Evolutionary conservation across 1,140 invertebrate genomes (phyloP).

Genomic region (Lucilia sericata): DNA sequence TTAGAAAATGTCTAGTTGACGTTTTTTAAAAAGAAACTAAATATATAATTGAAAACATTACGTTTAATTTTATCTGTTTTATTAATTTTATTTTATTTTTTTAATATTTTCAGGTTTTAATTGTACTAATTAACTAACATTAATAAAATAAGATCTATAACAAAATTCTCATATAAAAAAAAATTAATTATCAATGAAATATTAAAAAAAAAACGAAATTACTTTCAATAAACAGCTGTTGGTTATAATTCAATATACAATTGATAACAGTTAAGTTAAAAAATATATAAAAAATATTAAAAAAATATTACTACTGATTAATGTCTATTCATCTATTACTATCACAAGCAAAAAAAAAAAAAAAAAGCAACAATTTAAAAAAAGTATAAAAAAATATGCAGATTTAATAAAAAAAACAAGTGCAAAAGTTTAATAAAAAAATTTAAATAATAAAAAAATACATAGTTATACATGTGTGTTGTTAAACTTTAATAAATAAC

Average conservation of each 20-base stretch:
- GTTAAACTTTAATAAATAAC: neutral
- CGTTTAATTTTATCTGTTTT: neutral
- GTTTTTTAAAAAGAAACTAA: neutral
- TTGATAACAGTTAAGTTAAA: neutral
- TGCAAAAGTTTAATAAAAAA: conserved; percentile 1
- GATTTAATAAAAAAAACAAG: neutral
- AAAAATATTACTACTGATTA: neutral
- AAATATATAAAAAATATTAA: neutral
- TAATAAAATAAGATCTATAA: no score
- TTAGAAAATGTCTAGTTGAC: neutral
- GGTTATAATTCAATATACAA: neutral
- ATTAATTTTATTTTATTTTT: no score
- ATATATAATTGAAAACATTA: neutral
- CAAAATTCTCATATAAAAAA: no score
- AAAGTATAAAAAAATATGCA: neutral
- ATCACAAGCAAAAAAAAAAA: neutral
- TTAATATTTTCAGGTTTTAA: no score
- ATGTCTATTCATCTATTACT: neutral
- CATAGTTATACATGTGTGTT: no score
- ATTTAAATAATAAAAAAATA: neutral
- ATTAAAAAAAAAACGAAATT: neutral
- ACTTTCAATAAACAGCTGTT: neutral
- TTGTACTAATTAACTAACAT: no score
- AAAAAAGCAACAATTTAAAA: neutral
- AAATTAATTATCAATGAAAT: neutral